Percentiles rank a stretch among this genome's conserved stretches.
These are phyloP conservation scores for Pollimyrus isidori DNA, from an alignment of 2,113 vertebrate genomes.

Conservation along the genomic window DNA sequence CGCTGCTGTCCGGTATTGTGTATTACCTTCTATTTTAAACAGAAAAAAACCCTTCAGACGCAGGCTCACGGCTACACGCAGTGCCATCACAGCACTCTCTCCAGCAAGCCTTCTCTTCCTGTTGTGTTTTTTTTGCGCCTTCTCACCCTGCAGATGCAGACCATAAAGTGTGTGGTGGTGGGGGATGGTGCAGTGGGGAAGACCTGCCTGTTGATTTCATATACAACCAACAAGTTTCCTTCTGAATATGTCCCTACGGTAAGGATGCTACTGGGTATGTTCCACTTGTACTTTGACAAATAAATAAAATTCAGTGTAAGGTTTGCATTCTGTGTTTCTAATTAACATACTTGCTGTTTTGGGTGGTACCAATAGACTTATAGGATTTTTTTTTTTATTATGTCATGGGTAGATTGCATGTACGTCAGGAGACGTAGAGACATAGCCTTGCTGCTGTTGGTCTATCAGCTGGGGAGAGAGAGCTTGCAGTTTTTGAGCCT, in stretches of 20 bases:
- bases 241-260: conserved; percentile 97
- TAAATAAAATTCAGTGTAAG: not conserved
- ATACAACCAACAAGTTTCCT: conserved; percentile 97
- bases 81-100: not conserved
- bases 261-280: conserved; percentile 40
- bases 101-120: not conserved
- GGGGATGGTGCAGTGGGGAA: conserved; percentile 97
- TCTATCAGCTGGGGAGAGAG: not conserved
- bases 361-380: not conserved
- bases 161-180: conserved; percentile 97
- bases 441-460: too few species aligned
- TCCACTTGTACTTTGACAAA: not conserved
- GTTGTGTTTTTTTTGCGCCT: conserved; percentile 18
- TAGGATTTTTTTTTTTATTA: not conserved
- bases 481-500: not conserved
- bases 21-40: not conserved
- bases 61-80: not conserved
- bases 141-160: conserved; percentile 75
- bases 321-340: not conserved
- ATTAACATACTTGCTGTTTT: not conserved
- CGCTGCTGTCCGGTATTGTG: not conserved
- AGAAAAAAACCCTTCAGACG: not conserved
- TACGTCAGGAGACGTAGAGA: not conserved
- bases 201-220: conserved; percentile 96
- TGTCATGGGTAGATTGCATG: not conserved